phyloP scores from a whole-genome alignment of 2,113 vertebrate species.

The Notiomystis cincta region DNA sequence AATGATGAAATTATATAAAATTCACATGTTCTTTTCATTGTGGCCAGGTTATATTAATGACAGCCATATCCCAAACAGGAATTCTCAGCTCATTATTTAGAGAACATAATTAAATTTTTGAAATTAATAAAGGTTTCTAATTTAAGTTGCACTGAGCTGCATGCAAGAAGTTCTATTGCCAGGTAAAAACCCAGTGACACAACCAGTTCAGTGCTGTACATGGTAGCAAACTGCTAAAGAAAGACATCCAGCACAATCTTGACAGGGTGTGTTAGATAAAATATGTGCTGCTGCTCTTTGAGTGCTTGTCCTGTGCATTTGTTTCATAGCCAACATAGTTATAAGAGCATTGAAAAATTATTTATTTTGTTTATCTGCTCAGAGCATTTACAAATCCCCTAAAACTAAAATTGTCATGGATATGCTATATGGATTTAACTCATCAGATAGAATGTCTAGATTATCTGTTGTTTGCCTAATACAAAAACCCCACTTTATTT shows the following conservation, averaged over 20 bases:
- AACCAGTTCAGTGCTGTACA: accelerated
- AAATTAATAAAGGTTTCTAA: background rate
- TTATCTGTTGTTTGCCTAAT: background rate
- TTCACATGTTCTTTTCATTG: background rate
- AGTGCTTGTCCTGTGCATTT: background rate
- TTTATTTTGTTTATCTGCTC: background rate
- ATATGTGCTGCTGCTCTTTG: background rate
- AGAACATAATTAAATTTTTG: background rate
- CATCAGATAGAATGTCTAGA: background rate
- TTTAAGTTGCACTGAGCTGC: background rate
- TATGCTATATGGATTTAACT: background rate
- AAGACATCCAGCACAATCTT: background rate
- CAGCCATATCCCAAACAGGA: background rate
- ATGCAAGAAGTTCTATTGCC: background rate
- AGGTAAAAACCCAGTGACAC: background rate
- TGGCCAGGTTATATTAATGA: background rate
- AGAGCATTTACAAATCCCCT: background rate
- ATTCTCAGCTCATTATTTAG: background rate
- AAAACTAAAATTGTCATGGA: background rate
- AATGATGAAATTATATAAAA: background rate
- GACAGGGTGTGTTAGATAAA: background rate
- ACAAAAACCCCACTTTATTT: background rate
- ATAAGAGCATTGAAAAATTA: background rate
- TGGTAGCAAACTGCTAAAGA: background rate
- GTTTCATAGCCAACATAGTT: background rate